A percentile compares a stretch with the other conserved stretches of the same genome.
Evolutionary conservation across 2,797 vertebrate species (phyloP).

Genomic region (Chromis chromis): DNA sequence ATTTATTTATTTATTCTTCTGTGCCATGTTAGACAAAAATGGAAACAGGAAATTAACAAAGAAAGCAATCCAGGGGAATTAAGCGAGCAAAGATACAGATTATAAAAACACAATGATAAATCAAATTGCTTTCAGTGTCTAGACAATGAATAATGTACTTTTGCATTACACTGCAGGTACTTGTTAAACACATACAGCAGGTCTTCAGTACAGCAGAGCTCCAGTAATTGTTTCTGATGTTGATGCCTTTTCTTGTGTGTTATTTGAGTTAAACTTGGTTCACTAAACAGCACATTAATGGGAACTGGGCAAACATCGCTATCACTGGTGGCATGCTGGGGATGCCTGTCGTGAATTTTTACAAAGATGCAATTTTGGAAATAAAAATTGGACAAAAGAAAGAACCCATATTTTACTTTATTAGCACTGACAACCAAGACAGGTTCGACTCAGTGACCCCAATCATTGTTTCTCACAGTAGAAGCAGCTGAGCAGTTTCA

Average conservation of each 20-base stretch:
- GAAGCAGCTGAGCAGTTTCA: not conserved
- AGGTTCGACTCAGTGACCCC: not conserved
- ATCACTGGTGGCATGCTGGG: not conserved
- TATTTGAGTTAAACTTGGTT: conserved; percentile 18
- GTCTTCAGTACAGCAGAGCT: not conserved
- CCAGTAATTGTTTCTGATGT: not conserved
- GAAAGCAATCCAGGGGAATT: conserved; percentile 23
- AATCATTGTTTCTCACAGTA: not conserved
- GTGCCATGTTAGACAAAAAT: conserved; percentile 24
- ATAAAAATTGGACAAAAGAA: not conserved
- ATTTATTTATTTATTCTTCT: conserved; percentile 2
- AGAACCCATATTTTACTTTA: not conserved
- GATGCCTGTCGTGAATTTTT: conserved; percentile 3
- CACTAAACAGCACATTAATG: conserved; percentile 19
- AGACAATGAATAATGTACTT: conserved; percentile 35
- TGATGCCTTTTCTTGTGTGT: not conserved
- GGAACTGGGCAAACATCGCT: not conserved
- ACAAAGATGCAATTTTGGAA: not conserved
- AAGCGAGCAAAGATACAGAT: conserved; percentile 27
- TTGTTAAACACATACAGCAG: conserved; percentile 1
- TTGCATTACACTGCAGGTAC: conserved; percentile 3
- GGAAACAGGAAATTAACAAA: conserved; percentile 29
- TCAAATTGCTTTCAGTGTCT: conserved; percentile 33
- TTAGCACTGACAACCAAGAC: not conserved
- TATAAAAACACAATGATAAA: conserved; percentile 33